Base-by-base conservation (phyloP, 2,888 invertebrate genomes). In the Endotricha flammealis region DNA sequence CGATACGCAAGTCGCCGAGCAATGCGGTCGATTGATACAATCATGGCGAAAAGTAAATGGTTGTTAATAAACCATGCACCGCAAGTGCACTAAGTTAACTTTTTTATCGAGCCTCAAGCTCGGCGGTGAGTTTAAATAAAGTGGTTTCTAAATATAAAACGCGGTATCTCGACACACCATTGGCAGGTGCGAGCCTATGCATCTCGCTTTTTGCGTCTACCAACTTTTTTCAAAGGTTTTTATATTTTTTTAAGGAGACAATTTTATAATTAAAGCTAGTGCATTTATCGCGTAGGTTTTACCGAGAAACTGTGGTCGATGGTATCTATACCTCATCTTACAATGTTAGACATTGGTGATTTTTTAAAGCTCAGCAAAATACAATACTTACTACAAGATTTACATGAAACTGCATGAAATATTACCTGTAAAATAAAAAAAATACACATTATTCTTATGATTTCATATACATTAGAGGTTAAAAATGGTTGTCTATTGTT, bases 71-170 rank as follows among this genome's bases (percentile, higher is more conserved):
- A 79, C 57, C 72, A 69, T 61, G 69, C 71, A 67, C 75, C 73
- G 66, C 72, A 74, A 77, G 62, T 61, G 72, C 63, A 67, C 70
- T 70, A 69, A 72, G 66, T 76, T 69, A 69, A 74, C 66, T 68
- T 77, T 82, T 81, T 82, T 82, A 81, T 82, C 81, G 67, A 69
- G 73, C 75, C 70, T 75, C 68, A 71, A 76, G 77, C 75, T 64
- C 59, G 73, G 71, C 80, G 79, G 78, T 77, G 77, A 72, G 76
- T 74, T 47, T 82, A 78, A 81, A 82, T 83, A 81, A 83, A 83
- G 81, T 82, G 81, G 73, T 80, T 81, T 83, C 83, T 86, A 86
- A 80, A 85, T 83, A 85, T 86, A 86, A 44, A 80, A 74, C 77
- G 64, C 64, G 67, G 73, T 85, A 83, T 85, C 83, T 78, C 69